phyloP scores from a whole-genome alignment of 1,140 invertebrate species.

The Calephelis nemesis region DNA sequence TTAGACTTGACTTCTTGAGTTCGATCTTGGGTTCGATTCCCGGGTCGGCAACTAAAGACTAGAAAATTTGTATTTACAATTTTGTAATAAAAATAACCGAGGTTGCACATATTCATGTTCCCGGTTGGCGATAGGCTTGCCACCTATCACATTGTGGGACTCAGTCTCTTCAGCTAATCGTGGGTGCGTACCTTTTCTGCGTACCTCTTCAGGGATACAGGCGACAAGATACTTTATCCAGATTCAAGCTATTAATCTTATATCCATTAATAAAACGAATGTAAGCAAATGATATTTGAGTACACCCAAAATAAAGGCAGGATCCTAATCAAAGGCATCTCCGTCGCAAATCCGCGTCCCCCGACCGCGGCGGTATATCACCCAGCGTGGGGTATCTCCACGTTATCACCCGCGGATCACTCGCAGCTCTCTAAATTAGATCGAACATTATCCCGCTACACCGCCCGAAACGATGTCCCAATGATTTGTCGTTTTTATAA shows the following conservation, averaged over 20 bases:
- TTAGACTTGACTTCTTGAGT: no score
- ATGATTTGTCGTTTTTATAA: slow-evolving; percentile 58
- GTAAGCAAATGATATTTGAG: background rate
- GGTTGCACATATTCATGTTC: no score
- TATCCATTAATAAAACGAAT: background rate
- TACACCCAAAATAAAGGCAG: background rate
- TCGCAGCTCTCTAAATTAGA: slow-evolving; percentile 61
- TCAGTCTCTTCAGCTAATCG: no score
- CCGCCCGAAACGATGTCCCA: slow-evolving; percentile 33
- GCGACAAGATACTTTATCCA: no score
- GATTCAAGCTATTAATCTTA: background rate
- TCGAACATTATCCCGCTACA: slow-evolving; percentile 42
- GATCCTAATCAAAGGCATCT: slow-evolving; percentile 16
- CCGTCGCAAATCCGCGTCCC: slow-evolving; percentile 2
- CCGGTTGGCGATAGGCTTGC: no score
- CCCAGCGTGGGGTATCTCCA: slow-evolving; percentile 48
- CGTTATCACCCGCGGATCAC: slow-evolving; percentile 51
- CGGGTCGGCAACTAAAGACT: no score
- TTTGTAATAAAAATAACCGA: no score
- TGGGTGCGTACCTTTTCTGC: no score
- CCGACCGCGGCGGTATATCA: slow-evolving; percentile 49
- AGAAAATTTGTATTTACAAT: no score
- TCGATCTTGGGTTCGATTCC: no score
- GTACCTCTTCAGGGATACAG: no score
- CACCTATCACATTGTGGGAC: no score